These are phyloP conservation scores for Cancer borealis DNA, from an alignment of 2,888 invertebrate species.

Conservation along the genomic window DNA sequence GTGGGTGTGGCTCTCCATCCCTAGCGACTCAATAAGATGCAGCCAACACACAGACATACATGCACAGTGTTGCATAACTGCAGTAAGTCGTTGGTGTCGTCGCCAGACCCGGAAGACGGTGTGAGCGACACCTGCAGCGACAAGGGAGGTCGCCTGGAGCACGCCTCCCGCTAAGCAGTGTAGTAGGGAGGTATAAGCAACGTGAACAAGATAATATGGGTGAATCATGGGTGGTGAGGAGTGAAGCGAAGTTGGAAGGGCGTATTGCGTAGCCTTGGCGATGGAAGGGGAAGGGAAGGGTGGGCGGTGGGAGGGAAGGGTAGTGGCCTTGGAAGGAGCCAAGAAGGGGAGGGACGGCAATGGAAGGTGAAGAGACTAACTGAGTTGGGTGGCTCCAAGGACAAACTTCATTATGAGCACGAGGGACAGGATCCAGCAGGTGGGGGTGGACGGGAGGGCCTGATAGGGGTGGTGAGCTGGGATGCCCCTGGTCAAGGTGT, in stretches of 20 bases:
- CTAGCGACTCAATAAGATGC: background rate
- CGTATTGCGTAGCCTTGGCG: background rate
- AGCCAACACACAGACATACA: background rate
- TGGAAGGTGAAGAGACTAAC: conserved; percentile 36
- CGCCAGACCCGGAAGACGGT: conserved; percentile 22
- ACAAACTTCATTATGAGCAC: background rate
- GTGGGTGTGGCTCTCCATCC: background rate
- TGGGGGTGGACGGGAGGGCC: background rate
- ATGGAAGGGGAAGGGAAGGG: background rate
- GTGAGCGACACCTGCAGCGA: background rate
- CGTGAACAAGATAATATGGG: background rate
- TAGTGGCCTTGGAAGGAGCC: conserved; percentile 53
- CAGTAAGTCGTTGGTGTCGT: background rate
- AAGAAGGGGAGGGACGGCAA: conserved; percentile 30
- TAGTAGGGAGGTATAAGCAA: background rate
- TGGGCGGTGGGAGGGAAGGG: background rate
- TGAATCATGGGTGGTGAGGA: conserved; percentile 22
- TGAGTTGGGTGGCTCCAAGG: conserved; percentile 44
- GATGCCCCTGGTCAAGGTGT: conserved; percentile 47
- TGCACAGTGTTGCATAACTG: conserved; percentile 14
- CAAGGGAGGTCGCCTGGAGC: background rate
- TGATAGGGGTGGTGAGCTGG: background rate
- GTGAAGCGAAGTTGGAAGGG: background rate
- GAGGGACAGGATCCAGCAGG: background rate
- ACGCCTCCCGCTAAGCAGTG: background rate